These are phyloP conservation scores for Sericinus montela DNA, from an alignment of 2,888 invertebrate genomes.

Conservation along the genomic window DNA sequence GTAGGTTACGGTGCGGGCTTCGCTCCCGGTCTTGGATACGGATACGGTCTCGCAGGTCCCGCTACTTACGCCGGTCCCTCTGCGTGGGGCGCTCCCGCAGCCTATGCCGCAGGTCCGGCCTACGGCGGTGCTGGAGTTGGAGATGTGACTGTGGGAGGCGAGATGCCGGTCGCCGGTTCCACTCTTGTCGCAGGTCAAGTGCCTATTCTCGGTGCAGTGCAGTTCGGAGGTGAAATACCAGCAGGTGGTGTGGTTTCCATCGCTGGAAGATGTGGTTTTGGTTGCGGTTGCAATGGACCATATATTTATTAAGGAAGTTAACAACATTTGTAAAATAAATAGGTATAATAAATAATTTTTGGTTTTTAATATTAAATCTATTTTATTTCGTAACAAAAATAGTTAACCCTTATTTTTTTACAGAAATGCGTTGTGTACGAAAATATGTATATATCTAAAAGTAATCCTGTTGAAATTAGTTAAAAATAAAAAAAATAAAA, in stretches of 20 bases:
- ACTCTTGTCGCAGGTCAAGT: conserved; percentile 36
- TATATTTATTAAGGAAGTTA: conserved; percentile 1
- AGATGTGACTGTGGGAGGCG: conserved; percentile 28
- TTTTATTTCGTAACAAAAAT: too few relatives aligned
- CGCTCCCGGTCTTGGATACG: neutral
- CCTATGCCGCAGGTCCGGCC: conserved; percentile 3
- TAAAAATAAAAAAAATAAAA: too few relatives aligned
- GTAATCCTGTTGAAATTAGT: too few relatives aligned
- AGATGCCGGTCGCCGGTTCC: conserved; percentile 31
- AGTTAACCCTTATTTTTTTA: too few relatives aligned
- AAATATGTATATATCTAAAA: too few relatives aligned
- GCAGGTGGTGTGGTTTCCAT: conserved; percentile 32
- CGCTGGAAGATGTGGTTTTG: conserved; percentile 20
- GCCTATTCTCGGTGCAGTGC: conserved; percentile 37
- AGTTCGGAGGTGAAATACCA: conserved; percentile 33
- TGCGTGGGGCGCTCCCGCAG: neutral
- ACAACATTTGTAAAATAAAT: too few relatives aligned
- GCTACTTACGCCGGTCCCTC: conserved; percentile 2
- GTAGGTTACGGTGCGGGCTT: neutral
- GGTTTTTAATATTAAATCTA: too few relatives aligned
- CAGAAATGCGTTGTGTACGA: too few relatives aligned
- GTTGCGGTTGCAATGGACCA: conserved; percentile 10
- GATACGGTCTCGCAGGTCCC: conserved; percentile 13
- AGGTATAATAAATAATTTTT: too few relatives aligned
- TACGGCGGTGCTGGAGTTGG: conserved; percentile 34